Conservation (phyloP, 2,888 invertebrate species). For the Augochlorella aurata region DNA sequence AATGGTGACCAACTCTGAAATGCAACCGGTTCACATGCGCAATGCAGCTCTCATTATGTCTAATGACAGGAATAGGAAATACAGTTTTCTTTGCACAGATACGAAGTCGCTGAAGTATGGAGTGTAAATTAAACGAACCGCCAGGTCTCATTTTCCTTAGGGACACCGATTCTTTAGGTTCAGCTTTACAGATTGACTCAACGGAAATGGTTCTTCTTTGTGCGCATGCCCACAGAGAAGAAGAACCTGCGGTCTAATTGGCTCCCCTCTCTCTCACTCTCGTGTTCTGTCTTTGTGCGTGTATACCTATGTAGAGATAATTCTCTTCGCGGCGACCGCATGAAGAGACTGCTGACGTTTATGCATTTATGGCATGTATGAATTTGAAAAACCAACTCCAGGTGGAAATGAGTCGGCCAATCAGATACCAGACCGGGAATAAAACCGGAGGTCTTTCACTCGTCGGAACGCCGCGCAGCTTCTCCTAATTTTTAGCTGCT, state of each 20-base stretch:
- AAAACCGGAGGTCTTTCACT: too few relatives aligned
- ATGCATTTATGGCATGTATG: constrained; percentile 2
- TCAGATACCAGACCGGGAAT: too few relatives aligned
- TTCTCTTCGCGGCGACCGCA: not conserved
- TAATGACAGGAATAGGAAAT: not conserved
- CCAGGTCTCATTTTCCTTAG: not conserved
- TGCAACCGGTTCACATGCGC: not conserved
- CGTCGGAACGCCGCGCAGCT: too few relatives aligned
- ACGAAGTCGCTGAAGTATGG: not conserved
- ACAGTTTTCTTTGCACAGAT: not conserved
- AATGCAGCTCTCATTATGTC: not conserved
- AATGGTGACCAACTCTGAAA: not conserved
- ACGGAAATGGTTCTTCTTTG: too few relatives aligned
- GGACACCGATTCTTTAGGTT: not conserved
- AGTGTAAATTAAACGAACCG: not conserved
- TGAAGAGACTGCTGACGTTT: not conserved
- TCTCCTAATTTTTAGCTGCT: too few relatives aligned
- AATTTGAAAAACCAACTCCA: not conserved
- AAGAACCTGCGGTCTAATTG: not conserved
- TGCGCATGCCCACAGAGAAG: not conserved
- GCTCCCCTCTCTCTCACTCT: not conserved
- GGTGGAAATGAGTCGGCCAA: not conserved
- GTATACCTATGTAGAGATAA: not conserved
- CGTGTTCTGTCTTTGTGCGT: not conserved
- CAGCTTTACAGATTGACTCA: not conserved